Percentiles rank a stretch among this genome's conserved stretches.
Conservation (phyloP, 2,113 vertebrate species). For the Cinclus mexicanus region DNA sequence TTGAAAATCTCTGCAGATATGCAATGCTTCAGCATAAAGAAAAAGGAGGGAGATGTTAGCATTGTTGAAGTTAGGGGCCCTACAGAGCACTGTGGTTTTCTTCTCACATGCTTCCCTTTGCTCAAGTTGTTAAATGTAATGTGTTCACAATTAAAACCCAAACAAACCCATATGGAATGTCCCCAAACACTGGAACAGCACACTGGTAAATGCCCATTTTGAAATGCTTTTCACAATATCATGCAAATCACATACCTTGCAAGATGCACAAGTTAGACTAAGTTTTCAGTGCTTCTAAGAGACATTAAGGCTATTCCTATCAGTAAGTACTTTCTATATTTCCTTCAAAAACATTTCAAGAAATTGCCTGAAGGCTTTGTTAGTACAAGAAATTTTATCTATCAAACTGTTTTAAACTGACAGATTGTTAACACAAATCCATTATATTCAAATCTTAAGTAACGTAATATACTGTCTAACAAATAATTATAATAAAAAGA, state of each 20-base stretch:
- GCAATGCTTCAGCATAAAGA: background rate
- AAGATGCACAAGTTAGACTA: constrained; percentile 14
- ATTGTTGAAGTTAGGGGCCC: background rate
- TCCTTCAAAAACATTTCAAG: constrained; percentile 45
- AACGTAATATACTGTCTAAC: constrained; percentile 19
- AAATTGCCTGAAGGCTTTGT: constrained; percentile 48
- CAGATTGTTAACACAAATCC: constrained; percentile 41
- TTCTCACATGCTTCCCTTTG: background rate
- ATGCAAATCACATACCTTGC: constrained; percentile 32
- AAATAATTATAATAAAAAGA: constrained; percentile 29
- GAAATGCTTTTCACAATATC: constrained; percentile 26
- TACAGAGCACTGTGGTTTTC: background rate
- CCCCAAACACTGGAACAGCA: background rate
- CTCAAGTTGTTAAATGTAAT: background rate
- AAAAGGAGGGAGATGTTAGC: background rate
- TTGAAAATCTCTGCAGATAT: background rate
- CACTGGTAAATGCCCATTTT: constrained; percentile 31
- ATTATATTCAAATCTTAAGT: background rate
- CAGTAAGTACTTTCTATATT: constrained; percentile 19
- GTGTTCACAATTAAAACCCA: background rate
- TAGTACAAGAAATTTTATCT: constrained; percentile 53
- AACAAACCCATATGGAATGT: background rate
- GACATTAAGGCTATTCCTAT: constrained; percentile 38
- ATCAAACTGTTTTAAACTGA: constrained; percentile 55
- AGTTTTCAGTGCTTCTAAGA: constrained; percentile 16